These are phyloP conservation scores for Tamandua tetradactyla DNA, from an alignment of 2,797 vertebrate species.

Conservation along the genomic window DNA sequence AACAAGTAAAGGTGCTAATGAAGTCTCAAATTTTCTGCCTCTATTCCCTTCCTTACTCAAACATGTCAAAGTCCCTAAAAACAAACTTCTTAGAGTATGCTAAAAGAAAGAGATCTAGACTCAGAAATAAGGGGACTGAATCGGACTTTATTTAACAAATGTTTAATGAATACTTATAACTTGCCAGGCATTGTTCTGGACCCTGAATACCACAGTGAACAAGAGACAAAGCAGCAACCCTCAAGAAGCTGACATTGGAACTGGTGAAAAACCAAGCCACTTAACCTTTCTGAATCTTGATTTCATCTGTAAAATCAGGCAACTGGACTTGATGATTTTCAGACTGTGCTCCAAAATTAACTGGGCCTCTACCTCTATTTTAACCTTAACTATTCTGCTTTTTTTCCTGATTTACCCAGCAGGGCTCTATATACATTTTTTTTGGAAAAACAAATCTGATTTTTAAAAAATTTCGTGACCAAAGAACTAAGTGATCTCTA, in stretches of 20 bases:
- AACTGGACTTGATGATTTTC: not conserved
- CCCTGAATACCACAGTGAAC: not conserved
- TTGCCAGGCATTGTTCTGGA: not conserved
- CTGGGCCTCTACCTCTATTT: not conserved
- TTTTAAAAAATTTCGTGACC: not conserved
- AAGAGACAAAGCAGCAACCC: not conserved
- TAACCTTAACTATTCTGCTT: not conserved
- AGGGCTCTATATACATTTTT: not conserved
- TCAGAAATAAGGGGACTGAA: not conserved
- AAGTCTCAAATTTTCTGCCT: not conserved
- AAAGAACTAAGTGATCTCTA: not conserved
- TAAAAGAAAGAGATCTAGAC: not conserved
- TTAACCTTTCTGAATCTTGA: not conserved
- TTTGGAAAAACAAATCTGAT: slow-evolving; percentile 39
- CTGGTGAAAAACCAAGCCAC: not conserved
- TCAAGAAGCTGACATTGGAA: not conserved
- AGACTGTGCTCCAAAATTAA: not conserved
- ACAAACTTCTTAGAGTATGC: not conserved
- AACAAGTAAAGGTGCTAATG: slow-evolving; percentile 8
- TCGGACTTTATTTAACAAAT: not conserved
- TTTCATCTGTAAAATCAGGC: not conserved
- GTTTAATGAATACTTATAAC: not conserved
- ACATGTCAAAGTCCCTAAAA: slow-evolving; percentile 24
- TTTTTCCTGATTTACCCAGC: not conserved
- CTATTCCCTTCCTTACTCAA: not conserved